These are phyloP conservation scores for Drosophila mojavensis DNA, from an alignment of 1,140 invertebrate species.

Conservation along the genomic window DNA sequence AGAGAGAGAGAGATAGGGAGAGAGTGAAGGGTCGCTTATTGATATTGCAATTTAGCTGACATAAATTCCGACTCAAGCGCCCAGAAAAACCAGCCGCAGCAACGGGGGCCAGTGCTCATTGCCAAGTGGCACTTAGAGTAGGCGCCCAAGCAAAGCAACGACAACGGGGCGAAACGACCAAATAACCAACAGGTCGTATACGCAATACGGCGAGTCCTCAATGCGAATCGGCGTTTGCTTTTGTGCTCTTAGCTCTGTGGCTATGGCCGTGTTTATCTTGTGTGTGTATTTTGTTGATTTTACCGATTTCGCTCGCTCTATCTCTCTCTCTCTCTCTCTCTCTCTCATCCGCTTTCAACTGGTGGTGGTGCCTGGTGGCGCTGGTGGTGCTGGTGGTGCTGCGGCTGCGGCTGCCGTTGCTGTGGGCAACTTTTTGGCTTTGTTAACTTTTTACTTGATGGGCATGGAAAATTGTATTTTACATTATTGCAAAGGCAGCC, in stretches of 20 bases:
- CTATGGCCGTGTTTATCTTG: slow-evolving; percentile 64
- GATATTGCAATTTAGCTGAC: slow-evolving; percentile 71
- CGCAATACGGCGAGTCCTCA: slow-evolving; percentile 40
- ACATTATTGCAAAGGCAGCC: slow-evolving; percentile 55
- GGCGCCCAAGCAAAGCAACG: slow-evolving; percentile 1
- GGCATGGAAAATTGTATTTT: slow-evolving; percentile 70
- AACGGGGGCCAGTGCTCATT: slow-evolving; percentile 1
- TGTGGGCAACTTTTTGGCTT: slow-evolving; percentile 56
- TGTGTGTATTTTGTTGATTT: slow-evolving; percentile 79
- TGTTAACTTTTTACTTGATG: slow-evolving; percentile 67
- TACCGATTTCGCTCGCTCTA: slow-evolving; percentile 66
- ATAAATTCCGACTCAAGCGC: slow-evolving; percentile 51
- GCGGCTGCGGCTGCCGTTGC: slow-evolving; percentile 20
- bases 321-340: slow-evolving; percentile 28
- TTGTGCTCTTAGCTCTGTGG: slow-evolving; percentile 26
- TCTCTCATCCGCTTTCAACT: background rate
- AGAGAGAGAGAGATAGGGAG: too few species aligned
- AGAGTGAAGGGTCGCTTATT: slow-evolving; percentile 45
- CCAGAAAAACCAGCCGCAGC: background rate
- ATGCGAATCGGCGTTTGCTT: slow-evolving; percentile 24
- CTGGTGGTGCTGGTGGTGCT: background rate
- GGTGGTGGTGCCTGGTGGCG: background rate
- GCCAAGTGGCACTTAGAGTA: slow-evolving; percentile 28
- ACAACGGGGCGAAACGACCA: slow-evolving; percentile 14
- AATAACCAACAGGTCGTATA: slow-evolving; percentile 43